phyloP scores from a whole-genome alignment of 2,888 invertebrate species.

The Mystacides longicornis region DNA sequence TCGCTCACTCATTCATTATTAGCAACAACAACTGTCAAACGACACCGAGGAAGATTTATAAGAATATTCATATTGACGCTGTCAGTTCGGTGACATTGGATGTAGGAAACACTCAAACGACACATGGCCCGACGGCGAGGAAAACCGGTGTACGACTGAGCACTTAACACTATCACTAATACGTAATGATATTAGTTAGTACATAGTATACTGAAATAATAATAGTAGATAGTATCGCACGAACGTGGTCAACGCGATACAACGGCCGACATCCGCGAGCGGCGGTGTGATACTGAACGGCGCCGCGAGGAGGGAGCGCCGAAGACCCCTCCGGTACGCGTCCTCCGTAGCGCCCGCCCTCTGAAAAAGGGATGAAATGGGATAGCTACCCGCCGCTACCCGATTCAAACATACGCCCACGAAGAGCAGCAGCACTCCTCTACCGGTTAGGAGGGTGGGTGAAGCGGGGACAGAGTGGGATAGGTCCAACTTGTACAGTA shows the following conservation, averaged over 20 bases:
- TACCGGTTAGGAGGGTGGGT: not conserved
- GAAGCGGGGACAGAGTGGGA: not conserved
- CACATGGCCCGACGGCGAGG: not conserved
- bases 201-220: not conserved
- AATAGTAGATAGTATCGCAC: not conserved
- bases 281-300: slow-evolving; percentile 20
- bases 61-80: too few species aligned
- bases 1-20: too few species aligned
- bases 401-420: too few species aligned
- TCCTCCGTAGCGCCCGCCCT: slow-evolving; percentile 8
- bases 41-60: too few species aligned
- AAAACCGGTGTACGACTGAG: not conserved
- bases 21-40: too few species aligned
- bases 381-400: too few species aligned
- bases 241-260: not conserved
- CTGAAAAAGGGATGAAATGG: slow-evolving; percentile 7
- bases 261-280: slow-evolving; percentile 22
- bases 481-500: not conserved
- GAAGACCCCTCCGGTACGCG: slow-evolving; percentile 7
- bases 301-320: slow-evolving; percentile 6
- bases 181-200: not conserved
- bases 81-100: too few species aligned
- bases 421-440: not conserved
- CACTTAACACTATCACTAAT: too few species aligned
- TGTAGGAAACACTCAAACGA: not conserved